These are phyloP conservation scores for Vulpes lagopus DNA, from an alignment of 2,113 vertebrate genomes.

Conservation along the genomic window DNA sequence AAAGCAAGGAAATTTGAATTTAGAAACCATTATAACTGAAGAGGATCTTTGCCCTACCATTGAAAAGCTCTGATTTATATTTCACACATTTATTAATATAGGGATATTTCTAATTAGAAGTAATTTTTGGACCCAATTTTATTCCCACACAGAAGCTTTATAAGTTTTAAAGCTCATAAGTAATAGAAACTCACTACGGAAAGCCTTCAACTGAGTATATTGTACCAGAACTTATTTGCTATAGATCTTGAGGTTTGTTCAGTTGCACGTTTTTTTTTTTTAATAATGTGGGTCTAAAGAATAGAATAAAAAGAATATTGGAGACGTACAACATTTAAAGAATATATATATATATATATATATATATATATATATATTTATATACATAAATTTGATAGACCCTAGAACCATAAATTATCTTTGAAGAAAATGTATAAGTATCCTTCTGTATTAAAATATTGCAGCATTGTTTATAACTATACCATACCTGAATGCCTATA, in stretches of 20 bases:
- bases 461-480: background rate
- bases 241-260: background rate
- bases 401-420: background rate
- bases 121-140: background rate
- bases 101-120: background rate
- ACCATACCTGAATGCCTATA: background rate
- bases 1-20: background rate
- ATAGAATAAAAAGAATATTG: background rate
- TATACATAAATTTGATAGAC: background rate
- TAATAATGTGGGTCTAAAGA: background rate
- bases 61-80: background rate
- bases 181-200: background rate
- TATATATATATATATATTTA: background rate
- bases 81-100: background rate
- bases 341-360: background rate
- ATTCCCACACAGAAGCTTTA: background rate
- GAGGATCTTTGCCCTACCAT: background rate
- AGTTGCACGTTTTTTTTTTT: background rate
- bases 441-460: background rate
- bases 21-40: background rate
- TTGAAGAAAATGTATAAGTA: slow-evolving; percentile 4
- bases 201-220: background rate
- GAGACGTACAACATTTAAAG: background rate
- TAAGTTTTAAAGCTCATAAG: background rate
- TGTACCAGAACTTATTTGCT: background rate